A percentile compares a stretch with the other conserved stretches of the same genome.
Evolutionary conservation across 2,113 vertebrate species (phyloP).

Genomic region (Neoarius graeffei): DNA sequence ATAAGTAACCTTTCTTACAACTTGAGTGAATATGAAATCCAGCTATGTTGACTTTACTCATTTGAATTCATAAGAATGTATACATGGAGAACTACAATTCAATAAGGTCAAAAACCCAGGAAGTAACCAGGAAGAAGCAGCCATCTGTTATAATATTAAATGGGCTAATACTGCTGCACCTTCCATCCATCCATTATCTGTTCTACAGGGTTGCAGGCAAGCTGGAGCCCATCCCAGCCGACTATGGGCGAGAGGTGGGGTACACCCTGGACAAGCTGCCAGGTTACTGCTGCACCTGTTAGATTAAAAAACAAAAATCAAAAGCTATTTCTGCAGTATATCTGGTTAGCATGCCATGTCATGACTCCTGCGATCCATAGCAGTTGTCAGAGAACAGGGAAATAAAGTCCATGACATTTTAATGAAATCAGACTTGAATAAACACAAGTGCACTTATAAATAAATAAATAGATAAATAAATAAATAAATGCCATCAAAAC

Average conservation of each 20-base stretch:
- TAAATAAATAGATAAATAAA: background rate
- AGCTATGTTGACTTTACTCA: background rate
- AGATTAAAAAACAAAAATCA: background rate
- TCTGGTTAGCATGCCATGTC: background rate
- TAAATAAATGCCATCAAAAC: background rate
- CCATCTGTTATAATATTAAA: background rate
- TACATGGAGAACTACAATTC: background rate
- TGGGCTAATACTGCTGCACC: background rate
- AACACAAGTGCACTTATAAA: background rate
- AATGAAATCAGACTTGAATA: slow-evolving; percentile 33
- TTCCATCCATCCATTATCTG: background rate
- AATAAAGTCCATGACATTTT: slow-evolving; percentile 7
- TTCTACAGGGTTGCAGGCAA: too few relatives aligned
- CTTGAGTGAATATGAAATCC: background rate
- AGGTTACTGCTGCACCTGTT: background rate
- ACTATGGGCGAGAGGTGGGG: too few relatives aligned
- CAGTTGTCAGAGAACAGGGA: background rate
- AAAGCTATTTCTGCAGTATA: background rate
- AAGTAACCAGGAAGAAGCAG: background rate
- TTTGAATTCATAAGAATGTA: background rate
- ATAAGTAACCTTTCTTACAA: background rate
- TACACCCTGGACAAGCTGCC: too few relatives aligned
- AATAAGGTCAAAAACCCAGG: background rate
- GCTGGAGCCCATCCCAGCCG: too few relatives aligned
- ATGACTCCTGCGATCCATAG: background rate